Conservation (phyloP, 2,888 invertebrate species). For the Philereme vetulata region DNA sequence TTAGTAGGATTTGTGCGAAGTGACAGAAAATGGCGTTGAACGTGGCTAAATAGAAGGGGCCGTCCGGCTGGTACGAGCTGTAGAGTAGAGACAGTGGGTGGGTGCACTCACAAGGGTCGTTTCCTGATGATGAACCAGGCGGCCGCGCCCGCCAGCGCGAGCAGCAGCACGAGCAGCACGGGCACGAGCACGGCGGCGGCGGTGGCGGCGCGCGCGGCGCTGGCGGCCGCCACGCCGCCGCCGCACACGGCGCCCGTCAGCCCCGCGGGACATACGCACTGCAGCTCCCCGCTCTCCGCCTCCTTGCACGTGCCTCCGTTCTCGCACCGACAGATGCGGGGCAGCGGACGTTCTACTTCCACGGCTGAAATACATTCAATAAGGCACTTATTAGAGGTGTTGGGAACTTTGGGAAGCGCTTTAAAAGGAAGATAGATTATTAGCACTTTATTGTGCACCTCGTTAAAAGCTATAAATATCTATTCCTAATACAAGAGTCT, state of each 20-base stretch:
- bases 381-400: no score
- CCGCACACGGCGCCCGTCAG: slow-evolving; percentile 88
- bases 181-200: slow-evolving; percentile 92
- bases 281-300: slow-evolving; percentile 78
- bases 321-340: slow-evolving; percentile 91
- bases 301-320: slow-evolving; percentile 91
- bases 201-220: slow-evolving; percentile 80
- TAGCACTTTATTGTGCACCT: no score
- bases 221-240: slow-evolving; percentile 85
- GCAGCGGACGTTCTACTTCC: slow-evolving; percentile 89
- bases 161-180: slow-evolving; percentile 89
- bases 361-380: slow-evolving; percentile 74
- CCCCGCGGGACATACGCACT: slow-evolving; percentile 86
- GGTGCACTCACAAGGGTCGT: slow-evolving; percentile 90
- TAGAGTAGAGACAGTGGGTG: no score
- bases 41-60: no score
- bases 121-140: slow-evolving; percentile 93
- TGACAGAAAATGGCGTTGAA: no score
- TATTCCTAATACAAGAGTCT: no score
- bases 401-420: no score
- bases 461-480: no score
- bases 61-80: no score
- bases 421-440: no score
- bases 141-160: slow-evolving; percentile 88
- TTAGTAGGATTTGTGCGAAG: no score